Base-by-base conservation (phyloP, 2,888 invertebrate genomes). In the Limnephilus marmoratus region DNA sequence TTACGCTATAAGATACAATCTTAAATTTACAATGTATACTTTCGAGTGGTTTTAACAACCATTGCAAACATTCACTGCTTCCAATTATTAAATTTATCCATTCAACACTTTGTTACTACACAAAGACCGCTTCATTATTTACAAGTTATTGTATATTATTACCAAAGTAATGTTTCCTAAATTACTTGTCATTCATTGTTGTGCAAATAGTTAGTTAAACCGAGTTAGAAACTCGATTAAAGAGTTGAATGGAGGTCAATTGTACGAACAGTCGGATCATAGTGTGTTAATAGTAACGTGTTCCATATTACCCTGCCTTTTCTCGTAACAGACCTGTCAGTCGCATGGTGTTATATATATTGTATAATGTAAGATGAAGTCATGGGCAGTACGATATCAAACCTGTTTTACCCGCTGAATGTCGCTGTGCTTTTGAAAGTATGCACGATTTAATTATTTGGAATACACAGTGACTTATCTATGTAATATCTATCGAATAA, bases 211-310 rank as follows among this genome's bases (percentile, higher is more conserved):
- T 68, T 68, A 7, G 68, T 68, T 68, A 68, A 68, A 68, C 68
- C 24, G n/a, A 68, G 68, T 68, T 68, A n/a, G 68, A 68, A 68
- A 68, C 68, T 68, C n/a, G 24, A 68, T 68, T n/a, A 68, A 68
- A 68, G 68, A 68, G 68, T 68, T n/a, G 68, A 68, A 68, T 68
- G n/a, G 68, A 68, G 68, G 68, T 68, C 68, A 68, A n/a, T 68
- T 7, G 68, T 68, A 68, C 68, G 68, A 68, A 68, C 68, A 68
- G n/a, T 24, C 68, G 68, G 68, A 68, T 24, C 68, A 7, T 9
- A 7, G n/a, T 68, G 68, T 68, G 68, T 68, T 68, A 68, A 68
- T 68, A n/a, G 68, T 68, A 68, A 24, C 68, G 9, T 68, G 68
- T 24, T 68, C 68, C 68, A 68, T 68, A 68, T 68, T 68, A 68